Evolutionary conservation across 2,888 invertebrate genomes (phyloP).

Genomic region (Sinopyrophorus schimmeli): DNA sequence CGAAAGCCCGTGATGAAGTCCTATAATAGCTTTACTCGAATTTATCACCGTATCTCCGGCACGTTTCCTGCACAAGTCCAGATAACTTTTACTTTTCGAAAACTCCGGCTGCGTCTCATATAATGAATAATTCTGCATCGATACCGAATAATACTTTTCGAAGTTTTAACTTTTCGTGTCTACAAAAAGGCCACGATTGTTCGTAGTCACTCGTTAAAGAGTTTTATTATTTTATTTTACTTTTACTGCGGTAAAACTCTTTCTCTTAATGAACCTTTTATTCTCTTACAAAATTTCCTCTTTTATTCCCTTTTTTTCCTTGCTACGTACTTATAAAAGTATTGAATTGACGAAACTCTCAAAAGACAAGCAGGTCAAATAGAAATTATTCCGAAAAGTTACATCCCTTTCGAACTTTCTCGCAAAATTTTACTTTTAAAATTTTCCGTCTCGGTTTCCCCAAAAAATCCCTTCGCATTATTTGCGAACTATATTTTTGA

Average conservation of each 20-base stretch:
- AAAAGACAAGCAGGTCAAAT: conserved; percentile 10
- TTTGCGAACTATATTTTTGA: no score
- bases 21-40: conserved; percentile 48
- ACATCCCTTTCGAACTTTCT: no score
- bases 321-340: conserved; percentile 28
- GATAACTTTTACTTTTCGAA: conserved; percentile 45
- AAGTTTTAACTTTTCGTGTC: conserved; percentile 50
- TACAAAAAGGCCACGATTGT: conserved; percentile 42
- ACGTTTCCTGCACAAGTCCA: conserved; percentile 43
- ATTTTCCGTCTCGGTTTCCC: no score
- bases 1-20: conserved; percentile 49
- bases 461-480: no score
- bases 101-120: conserved; percentile 42
- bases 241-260: conserved; percentile 34
- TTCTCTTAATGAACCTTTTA: conserved; percentile 38
- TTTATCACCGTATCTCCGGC: conserved; percentile 52
- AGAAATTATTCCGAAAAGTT: conserved; percentile 1
- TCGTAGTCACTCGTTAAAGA: conserved; percentile 47
- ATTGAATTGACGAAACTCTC: conserved; percentile 29
- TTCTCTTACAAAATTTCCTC: conserved; percentile 25
- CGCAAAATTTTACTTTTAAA: no score
- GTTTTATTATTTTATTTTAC: conserved; percentile 42
- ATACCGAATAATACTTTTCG: conserved; percentile 48
- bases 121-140: conserved; percentile 50
- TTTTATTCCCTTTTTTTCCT: conserved; percentile 23